These are phyloP conservation scores for Arvicanthis niloticus DNA, from an alignment of 2,113 vertebrate genomes.

Conservation along the genomic window DNA sequence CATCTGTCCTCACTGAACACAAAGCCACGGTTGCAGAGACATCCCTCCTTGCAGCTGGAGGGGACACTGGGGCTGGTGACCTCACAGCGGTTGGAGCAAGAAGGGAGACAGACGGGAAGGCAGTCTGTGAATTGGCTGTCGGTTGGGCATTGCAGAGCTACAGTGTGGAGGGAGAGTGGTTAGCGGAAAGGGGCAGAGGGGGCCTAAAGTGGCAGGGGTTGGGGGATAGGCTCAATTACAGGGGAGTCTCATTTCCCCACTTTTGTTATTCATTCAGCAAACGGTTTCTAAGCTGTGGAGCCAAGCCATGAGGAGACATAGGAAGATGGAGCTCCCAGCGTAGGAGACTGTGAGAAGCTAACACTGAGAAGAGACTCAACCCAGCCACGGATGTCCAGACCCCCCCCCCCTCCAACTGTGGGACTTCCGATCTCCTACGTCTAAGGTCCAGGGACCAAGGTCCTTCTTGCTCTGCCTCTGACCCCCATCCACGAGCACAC, in stretches of 20 bases:
- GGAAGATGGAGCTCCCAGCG: not conserved
- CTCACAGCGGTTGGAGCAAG: constrained; percentile 88
- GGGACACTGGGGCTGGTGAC: not conserved
- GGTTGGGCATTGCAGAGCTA: constrained; percentile 88
- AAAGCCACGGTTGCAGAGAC: constrained; percentile 86
- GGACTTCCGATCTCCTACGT: too few relatives aligned
- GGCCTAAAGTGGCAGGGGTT: not conserved
- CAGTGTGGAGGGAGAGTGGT: not conserved
- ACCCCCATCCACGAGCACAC: not conserved
- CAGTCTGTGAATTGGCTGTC: constrained; percentile 90
- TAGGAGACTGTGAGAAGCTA: not conserved
- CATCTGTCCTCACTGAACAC: constrained; percentile 85
- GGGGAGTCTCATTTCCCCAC: not conserved
- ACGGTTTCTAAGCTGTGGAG: not conserved
- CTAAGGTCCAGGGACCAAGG: not conserved
- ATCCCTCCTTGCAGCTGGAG: constrained; percentile 89
- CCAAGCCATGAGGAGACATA: not conserved
- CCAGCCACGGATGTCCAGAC: not conserved
- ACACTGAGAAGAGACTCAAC: not conserved
- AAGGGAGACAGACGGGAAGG: constrained; percentile 87
- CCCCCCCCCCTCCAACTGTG: not conserved
- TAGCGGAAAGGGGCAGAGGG: not conserved
- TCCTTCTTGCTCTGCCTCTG: not conserved
- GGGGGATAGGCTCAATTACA: not conserved
- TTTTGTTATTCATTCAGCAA: not conserved